Percentiles rank a stretch among this genome's conserved stretches.
Conservation (phyloP, 1,140 invertebrate genomes). For the Ips nitidus region DNA sequence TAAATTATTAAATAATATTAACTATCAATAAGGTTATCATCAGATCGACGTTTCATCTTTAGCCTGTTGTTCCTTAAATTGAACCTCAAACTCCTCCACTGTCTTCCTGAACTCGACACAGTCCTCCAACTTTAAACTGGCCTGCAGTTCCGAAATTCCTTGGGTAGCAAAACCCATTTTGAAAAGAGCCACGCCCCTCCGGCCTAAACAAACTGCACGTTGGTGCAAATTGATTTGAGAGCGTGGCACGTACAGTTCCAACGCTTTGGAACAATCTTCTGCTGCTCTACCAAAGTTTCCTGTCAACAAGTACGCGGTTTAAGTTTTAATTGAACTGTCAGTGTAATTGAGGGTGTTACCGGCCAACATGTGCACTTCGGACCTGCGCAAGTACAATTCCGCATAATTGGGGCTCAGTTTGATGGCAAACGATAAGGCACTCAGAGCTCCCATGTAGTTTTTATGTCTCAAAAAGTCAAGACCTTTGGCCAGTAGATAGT, state of each 20-base stretch:
- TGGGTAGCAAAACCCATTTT: slow-evolving; percentile 70
- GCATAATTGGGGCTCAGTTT: slow-evolving; percentile 72
- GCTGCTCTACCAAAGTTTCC: slow-evolving; percentile 42
- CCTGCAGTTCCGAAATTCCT: slow-evolving; percentile 74
- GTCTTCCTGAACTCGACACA: slow-evolving; percentile 28
- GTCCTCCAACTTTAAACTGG: slow-evolving; percentile 61
- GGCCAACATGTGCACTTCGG: slow-evolving; percentile 72
- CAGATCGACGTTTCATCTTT: neutral
- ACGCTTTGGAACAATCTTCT: slow-evolving; percentile 62
- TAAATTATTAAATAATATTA: too few relatives aligned
- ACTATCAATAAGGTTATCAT: neutral
- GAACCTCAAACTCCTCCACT: slow-evolving; percentile 18
- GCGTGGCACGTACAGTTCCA: slow-evolving; percentile 71
- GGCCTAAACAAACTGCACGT: slow-evolving; percentile 68
- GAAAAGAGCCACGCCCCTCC: slow-evolving; percentile 71
- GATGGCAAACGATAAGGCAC: slow-evolving; percentile 78
- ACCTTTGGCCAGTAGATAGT: slow-evolving; percentile 81
- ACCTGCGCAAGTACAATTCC: slow-evolving; percentile 73
- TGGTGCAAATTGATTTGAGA: slow-evolving; percentile 70
- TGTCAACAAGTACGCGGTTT: slow-evolving; percentile 20
- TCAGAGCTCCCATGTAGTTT: slow-evolving; percentile 78
- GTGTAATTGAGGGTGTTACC: slow-evolving; percentile 56
- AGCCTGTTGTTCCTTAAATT: neutral
- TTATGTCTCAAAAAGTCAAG: slow-evolving; percentile 72
- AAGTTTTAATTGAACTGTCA: neutral